Evolutionary conservation across 2,113 vertebrate species (phyloP).

Genomic region (Natator depressus): DNA sequence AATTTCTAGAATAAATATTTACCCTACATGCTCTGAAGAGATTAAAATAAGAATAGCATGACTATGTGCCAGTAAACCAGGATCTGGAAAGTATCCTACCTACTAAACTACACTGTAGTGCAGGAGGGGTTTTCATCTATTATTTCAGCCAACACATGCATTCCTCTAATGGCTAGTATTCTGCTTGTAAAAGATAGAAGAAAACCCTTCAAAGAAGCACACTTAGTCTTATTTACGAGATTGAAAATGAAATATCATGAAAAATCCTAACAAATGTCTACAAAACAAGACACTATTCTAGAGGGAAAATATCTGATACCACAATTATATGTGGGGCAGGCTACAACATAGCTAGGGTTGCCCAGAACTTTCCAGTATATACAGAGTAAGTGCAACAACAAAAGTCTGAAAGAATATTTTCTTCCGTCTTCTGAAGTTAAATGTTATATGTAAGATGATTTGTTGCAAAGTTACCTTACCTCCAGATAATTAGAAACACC

Average conservation of each 20-base stretch:
- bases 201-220: not conserved
- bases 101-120: not conserved
- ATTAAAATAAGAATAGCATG: not conserved
- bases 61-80: conserved; percentile 7
- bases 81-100: not conserved
- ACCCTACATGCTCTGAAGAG: not conserved
- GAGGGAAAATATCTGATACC: accelerated
- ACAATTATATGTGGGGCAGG: not conserved
- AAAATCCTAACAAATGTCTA: not conserved
- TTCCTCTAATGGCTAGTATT: not conserved
- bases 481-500: not conserved
- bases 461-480: not conserved
- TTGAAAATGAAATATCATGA: not conserved
- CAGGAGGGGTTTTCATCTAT: accelerated
- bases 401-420: not conserved
- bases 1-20: not conserved
- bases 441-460: not conserved
- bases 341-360: not conserved
- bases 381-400: not conserved
- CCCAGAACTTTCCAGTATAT: not conserved
- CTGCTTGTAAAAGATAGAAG: not conserved
- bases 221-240: not conserved
- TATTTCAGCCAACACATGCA: not conserved
- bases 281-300: not conserved
- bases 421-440: not conserved